Conservation (phyloP, 2,888 invertebrate species). For the Agriopis aurantiaria region DNA sequence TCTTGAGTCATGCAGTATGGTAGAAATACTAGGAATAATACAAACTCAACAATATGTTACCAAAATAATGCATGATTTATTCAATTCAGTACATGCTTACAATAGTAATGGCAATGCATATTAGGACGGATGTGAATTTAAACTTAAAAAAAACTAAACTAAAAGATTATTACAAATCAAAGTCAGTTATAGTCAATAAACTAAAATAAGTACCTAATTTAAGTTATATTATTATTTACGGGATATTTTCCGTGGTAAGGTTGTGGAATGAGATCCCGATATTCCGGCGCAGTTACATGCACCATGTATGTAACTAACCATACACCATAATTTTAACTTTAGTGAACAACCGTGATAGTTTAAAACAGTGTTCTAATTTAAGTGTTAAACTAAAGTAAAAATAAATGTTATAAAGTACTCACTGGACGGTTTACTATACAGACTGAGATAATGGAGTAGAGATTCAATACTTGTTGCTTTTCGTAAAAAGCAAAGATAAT, state of each 20-base stretch:
- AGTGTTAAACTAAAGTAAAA: background rate
- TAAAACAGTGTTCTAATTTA: too few species aligned
- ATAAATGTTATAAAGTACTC: background rate
- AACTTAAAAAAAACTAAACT: slow-evolving; percentile 33
- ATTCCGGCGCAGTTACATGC: too few species aligned
- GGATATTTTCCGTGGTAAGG: too few species aligned
- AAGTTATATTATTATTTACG: too few species aligned
- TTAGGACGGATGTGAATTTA: slow-evolving; percentile 48
- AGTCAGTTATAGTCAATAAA: slow-evolving; percentile 10
- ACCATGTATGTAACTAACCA: too few species aligned
- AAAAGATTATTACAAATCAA: slow-evolving; percentile 34
- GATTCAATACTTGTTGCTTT: background rate
- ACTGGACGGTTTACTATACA: background rate
- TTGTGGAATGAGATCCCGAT: too few species aligned
- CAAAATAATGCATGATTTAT: slow-evolving; percentile 58
- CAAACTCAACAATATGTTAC: slow-evolving; percentile 37
- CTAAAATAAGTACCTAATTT: slow-evolving; percentile 18
- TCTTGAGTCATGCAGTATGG: background rate
- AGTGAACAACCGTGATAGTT: too few species aligned
- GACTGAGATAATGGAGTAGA: background rate
- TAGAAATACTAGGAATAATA: background rate
- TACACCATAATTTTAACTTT: too few species aligned
- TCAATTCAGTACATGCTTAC: slow-evolving; percentile 56
- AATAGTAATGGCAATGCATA: slow-evolving; percentile 52
- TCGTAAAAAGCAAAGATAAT: background rate